These are phyloP conservation scores for Delia radicum DNA, from an alignment of 1,140 invertebrate species.

Conservation along the genomic window DNA sequence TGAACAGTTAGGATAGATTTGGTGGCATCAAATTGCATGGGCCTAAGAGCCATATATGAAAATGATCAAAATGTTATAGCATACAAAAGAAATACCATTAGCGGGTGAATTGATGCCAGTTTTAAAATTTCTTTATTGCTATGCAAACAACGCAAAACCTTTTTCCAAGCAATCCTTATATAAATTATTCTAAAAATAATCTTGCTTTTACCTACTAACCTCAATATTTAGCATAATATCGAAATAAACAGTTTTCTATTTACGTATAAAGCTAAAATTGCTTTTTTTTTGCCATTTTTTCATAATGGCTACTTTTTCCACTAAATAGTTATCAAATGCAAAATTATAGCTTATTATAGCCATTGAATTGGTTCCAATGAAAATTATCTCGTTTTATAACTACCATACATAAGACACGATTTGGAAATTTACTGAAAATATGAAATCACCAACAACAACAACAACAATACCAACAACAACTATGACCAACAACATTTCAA, in stretches of 20 bases:
- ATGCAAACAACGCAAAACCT: too few species aligned
- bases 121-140: too few species aligned
- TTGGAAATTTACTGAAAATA: neutral
- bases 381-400: neutral
- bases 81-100: too few species aligned
- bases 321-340: conserved; percentile 17
- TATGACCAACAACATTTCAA: neutral
- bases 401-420: neutral
- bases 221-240: conserved; percentile 11
- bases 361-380: neutral
- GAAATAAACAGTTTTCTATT: conserved; percentile 10
- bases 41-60: too few species aligned
- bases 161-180: neutral
- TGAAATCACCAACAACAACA: neutral
- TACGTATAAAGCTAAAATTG: neutral
- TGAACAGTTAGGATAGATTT: too few species aligned
- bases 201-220: conserved; percentile 14
- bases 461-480: neutral
- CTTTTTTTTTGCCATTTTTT: neutral
- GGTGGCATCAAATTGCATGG: too few species aligned
- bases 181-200: neutral
- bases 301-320: conserved; percentile 14
- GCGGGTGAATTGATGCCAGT: too few species aligned
- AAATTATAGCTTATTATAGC: conserved; percentile 19
- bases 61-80: too few species aligned